Percentiles rank a stretch among this genome's conserved stretches.
Evolutionary conservation across 2,113 vertebrate genomes (phyloP).

Genomic region (Cavia aperea): DNA sequence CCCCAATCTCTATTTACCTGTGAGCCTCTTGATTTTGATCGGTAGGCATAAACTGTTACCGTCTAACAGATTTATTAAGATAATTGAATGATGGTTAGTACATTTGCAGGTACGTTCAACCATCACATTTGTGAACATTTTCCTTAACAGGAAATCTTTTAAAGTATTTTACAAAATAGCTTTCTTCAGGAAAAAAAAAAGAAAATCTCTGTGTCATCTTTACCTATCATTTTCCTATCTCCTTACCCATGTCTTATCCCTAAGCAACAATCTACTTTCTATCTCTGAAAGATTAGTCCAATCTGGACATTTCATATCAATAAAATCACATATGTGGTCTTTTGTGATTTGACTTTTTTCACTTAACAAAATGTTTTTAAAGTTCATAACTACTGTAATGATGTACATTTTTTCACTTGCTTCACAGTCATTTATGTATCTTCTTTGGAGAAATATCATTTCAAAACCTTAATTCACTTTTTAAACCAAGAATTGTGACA

Average conservation of each 20-base stretch:
- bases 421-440: neutral
- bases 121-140: constrained; percentile 5
- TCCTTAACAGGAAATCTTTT: neutral
- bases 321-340: neutral
- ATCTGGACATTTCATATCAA: neutral
- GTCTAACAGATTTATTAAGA: neutral
- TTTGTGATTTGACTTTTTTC: neutral
- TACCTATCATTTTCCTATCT: neutral
- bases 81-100: neutral
- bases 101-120: neutral
- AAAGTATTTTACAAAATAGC: neutral
- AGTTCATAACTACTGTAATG: neutral
- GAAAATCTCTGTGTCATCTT: neutral
- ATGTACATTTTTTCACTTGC: neutral
- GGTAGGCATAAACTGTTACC: neutral
- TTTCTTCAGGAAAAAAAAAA: neutral
- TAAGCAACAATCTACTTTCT: neutral
- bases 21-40: neutral
- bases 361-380: neutral
- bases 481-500: constrained; percentile 1
- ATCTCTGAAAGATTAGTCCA: neutral
- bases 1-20: neutral
- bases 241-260: neutral
- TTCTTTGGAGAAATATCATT: neutral
- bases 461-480: neutral